Base-by-base conservation (phyloP, 2,888 invertebrate species). In the Autographa gamma region DNA sequence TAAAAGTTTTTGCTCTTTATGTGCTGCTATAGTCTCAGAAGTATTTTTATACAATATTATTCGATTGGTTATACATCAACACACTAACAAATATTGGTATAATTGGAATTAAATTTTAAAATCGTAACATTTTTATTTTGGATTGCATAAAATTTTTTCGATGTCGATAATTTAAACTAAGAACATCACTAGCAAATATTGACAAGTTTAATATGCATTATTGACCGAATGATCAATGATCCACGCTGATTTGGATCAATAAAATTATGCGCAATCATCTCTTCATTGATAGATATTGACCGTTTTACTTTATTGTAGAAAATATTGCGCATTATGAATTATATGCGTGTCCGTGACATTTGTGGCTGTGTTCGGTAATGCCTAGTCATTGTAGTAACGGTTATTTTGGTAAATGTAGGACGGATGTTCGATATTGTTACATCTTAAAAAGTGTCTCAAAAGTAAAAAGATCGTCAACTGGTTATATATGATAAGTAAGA, bases 211-310 rank as follows among this genome's bases (percentile, higher is more conserved):
- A 92, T 89, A 89, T 89, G 88, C 88, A 92, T 92, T 93, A 94
- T 95, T 92, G 92, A 91, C 86, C 90, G 88, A 84, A 93, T 95
- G 95, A 95, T 94, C 91, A 94, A 95, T 95, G 95, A 93, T 95
- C 89, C 82, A 93, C 89, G 93, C 91, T 77, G 93, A 95, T 95
- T 94, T 93, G 83, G 93, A 93, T 93, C 94, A 93, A 94, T 95
- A 93, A 94, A 94, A 94, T 92, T 93, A 95, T 95, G 95, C 95
- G 93, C 91, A 93, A 93, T 95, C 95, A 95, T 95, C 91, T 88
- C 77, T 63, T 64, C 82, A 92, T 94, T 93, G 93, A 93, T 73
- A 71, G 71, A 74, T 90, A 88, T 92, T 94, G 93, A 90, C 93
- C 93, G 91, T 92, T 92, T 93, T 89, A 89, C 88, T 90, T 88